Evolutionary conservation across 2,797 vertebrate species (phyloP).

Genomic region (Halcyon chelicuti): DNA sequence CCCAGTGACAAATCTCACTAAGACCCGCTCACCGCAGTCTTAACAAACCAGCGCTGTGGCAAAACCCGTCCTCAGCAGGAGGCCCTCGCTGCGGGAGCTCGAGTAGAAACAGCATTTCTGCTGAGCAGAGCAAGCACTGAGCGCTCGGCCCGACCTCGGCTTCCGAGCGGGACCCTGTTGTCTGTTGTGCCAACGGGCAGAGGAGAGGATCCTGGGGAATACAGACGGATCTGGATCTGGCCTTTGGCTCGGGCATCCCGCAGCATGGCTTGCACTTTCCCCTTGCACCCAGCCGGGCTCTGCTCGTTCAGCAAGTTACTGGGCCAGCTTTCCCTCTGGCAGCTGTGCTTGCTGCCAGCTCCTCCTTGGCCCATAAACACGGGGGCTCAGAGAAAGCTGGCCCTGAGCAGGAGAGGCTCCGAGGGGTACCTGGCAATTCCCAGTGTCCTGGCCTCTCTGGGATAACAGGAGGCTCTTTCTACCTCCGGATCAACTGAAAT

Average conservation of each 20-base stretch:
- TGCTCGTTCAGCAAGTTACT: background rate
- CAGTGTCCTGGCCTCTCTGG: background rate
- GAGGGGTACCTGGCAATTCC: background rate
- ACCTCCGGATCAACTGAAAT: background rate
- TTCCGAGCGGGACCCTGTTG: background rate
- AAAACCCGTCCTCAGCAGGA: background rate
- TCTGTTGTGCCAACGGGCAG: background rate
- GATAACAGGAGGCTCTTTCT: background rate
- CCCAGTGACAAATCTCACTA: accelerated
- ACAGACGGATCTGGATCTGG: background rate
- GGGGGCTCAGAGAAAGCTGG: background rate
- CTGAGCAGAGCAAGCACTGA: background rate
- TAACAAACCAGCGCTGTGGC: background rate
- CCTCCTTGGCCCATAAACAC: background rate
- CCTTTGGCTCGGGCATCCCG: background rate
- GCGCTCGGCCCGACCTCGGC: background rate
- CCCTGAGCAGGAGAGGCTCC: background rate
- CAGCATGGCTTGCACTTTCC: background rate
- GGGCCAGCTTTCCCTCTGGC: background rate
- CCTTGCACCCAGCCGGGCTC: background rate
- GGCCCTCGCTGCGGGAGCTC: background rate
- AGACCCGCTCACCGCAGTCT: accelerated
- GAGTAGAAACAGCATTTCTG: background rate
- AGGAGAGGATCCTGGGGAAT: background rate
- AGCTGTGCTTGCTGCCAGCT: background rate